These are phyloP conservation scores for Petrocephalus microphthalmus DNA, from an alignment of 2,113 vertebrate species.

Conservation along the genomic window DNA sequence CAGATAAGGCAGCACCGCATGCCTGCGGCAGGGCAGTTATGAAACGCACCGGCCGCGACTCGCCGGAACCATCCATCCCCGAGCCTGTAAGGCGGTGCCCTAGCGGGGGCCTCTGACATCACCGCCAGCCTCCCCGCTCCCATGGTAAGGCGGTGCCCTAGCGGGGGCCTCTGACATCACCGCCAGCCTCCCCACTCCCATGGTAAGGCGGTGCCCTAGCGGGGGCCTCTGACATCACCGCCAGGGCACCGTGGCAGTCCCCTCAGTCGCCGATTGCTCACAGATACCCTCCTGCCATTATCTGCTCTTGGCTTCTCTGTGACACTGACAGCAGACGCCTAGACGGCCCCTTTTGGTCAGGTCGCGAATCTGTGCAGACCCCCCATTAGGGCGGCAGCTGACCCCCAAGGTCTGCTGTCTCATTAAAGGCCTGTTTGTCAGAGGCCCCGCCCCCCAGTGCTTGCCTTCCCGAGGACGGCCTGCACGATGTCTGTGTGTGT, in stretches of 20 bases:
- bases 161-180: conserved; percentile 43
- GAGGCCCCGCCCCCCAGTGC: background rate
- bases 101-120: conserved; percentile 41
- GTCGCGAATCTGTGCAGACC: conserved; percentile 22
- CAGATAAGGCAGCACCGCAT: conserved; percentile 51
- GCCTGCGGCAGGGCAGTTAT: conserved; percentile 50
- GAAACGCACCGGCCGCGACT: conserved; percentile 42
- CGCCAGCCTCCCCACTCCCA: background rate
- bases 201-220: background rate
- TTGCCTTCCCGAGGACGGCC: background rate
- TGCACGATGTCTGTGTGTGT: background rate
- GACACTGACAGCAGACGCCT: conserved; percentile 39
- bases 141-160: background rate
- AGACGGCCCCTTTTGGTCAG: conserved; percentile 36
- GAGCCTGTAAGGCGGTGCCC: background rate
- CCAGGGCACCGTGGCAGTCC: background rate
- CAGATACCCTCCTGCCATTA: background rate
- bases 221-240: conserved; percentile 41
- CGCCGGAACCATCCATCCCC: background rate
- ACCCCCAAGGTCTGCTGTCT: conserved; percentile 13
- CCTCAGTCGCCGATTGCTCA: background rate
- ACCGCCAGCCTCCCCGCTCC: background rate
- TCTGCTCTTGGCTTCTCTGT: background rate
- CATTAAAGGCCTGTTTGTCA: conserved; percentile 24
- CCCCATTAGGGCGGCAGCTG: conserved; percentile 24